These are phyloP conservation scores for Therioaphis trifolii DNA, from an alignment of 2,888 invertebrate species.

Conservation along the genomic window DNA sequence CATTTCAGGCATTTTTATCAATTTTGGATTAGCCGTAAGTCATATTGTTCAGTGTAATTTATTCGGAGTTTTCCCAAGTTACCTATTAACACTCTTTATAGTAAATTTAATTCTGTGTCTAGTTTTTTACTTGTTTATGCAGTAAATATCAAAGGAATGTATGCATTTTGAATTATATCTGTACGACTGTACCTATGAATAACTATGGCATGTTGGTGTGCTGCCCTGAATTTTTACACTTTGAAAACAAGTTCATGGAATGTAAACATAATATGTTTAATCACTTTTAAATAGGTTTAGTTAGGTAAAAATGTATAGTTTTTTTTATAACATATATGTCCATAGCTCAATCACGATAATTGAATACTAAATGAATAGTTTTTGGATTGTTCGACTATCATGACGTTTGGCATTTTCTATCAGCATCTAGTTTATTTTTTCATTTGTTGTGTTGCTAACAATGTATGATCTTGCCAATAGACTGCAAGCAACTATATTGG, in stretches of 20 bases:
- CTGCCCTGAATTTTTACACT: constrained; percentile 80
- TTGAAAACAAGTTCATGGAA: constrained; percentile 79
- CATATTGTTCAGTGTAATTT: constrained; percentile 75
- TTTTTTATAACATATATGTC: constrained; percentile 71
- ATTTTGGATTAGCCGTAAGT: constrained; percentile 76
- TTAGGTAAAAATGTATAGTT: not conserved
- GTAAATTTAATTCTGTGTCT: constrained; percentile 84
- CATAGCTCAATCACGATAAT: constrained; percentile 80
- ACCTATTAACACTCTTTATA: constrained; percentile 82
- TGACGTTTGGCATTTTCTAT: constrained; percentile 87
- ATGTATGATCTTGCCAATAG: constrained; percentile 79
- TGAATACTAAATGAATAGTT: constrained; percentile 78
- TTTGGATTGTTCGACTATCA: constrained; percentile 83
- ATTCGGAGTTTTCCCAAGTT: constrained; percentile 82
- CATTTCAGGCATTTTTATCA: constrained; percentile 73
- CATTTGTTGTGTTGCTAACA: constrained; percentile 83
- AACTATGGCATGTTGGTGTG: constrained; percentile 76
- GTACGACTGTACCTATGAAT: constrained; percentile 76
- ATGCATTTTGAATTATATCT: constrained; percentile 75
- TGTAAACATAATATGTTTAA: constrained; percentile 69
- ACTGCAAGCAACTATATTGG: constrained; percentile 77
- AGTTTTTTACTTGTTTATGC: constrained; percentile 85
- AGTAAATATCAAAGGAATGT: constrained; percentile 76
- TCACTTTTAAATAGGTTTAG: not conserved
- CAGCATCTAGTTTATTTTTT: constrained; percentile 84